phyloP scores from a whole-genome alignment of 2,888 invertebrate species.

The Aradus depressus region DNA sequence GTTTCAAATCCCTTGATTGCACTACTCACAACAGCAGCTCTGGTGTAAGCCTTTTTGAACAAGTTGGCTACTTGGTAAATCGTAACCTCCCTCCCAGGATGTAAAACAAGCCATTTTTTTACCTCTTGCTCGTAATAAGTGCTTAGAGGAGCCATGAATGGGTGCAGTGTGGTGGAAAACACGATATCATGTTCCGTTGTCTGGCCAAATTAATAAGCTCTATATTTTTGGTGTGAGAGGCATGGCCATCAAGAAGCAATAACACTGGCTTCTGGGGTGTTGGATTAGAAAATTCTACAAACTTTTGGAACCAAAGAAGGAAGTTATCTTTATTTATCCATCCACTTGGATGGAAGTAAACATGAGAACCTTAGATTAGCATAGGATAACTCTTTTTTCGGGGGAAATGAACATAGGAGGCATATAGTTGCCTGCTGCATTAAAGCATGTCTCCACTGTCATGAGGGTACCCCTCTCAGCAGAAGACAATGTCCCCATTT shows the following conservation, averaged over 20 bases:
- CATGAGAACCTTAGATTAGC: conserved; percentile 33
- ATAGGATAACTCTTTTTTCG: conserved; percentile 32
- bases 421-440: conserved; percentile 33
- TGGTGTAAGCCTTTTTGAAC: conserved; percentile 30
- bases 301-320: conserved; percentile 34
- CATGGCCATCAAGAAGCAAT: conserved; percentile 28
- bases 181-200: conserved; percentile 22
- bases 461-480: conserved; percentile 34
- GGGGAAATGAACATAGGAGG: conserved; percentile 35
- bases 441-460: conserved; percentile 33
- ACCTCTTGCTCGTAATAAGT: conserved; percentile 30
- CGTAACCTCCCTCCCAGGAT: conserved; percentile 32
- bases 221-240: conserved; percentile 23
- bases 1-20: conserved; percentile 33
- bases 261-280: conserved; percentile 29
- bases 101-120: conserved; percentile 26
- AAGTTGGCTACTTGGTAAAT: conserved; percentile 29
- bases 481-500: conserved; percentile 34
- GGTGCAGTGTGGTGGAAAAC: conserved; percentile 25
- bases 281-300: conserved; percentile 30
- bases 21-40: conserved; percentile 29
- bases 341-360: conserved; percentile 33
- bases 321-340: conserved; percentile 34
- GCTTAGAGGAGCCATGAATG: conserved; percentile 25
- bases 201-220: conserved; percentile 21